A percentile compares a stretch with the other conserved stretches of the same genome.
phyloP scores from a whole-genome alignment of 1,140 invertebrate species.

The Megalonaias nervosa region DNA sequence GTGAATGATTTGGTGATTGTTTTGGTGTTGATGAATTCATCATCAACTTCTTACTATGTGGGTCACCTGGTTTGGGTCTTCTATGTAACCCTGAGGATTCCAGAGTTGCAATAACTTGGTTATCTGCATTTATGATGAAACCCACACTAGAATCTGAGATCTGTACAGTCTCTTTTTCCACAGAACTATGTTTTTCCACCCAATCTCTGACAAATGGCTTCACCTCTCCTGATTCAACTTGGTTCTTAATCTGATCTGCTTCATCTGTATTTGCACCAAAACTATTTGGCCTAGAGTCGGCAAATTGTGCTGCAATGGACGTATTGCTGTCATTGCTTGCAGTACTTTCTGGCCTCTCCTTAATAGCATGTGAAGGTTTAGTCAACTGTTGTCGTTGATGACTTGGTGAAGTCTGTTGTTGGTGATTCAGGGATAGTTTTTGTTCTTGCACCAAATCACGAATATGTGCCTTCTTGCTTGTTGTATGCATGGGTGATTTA shows the following conservation, averaged over 20 bases:
- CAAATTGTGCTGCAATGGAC: slow-evolving; percentile 48
- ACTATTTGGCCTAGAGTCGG: slow-evolving; percentile 57
- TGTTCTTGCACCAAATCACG: slow-evolving; percentile 20
- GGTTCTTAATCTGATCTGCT: slow-evolving; percentile 30
- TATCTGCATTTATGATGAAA: slow-evolving; percentile 37
- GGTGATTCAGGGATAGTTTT: slow-evolving; percentile 19
- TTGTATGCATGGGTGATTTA: slow-evolving; percentile 46
- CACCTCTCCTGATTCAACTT: slow-evolving; percentile 31
- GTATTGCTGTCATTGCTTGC: slow-evolving; percentile 55
- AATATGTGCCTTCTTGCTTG: slow-evolving; percentile 38
- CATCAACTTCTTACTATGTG: slow-evolving; percentile 43
- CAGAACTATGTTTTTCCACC: slow-evolving; percentile 63
- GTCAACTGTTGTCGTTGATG: slow-evolving; percentile 26
- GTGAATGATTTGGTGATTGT: slow-evolving; percentile 55
- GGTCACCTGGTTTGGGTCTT: slow-evolving; percentile 43
- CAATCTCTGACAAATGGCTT: slow-evolving; percentile 67
- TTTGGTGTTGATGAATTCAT: slow-evolving; percentile 47
- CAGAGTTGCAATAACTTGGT: slow-evolving; percentile 33
- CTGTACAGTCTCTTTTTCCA: slow-evolving; percentile 5
- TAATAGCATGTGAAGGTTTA: slow-evolving; percentile 38
- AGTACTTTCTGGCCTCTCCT: slow-evolving; percentile 57
- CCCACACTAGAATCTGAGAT: slow-evolving; percentile 24
- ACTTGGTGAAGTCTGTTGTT: slow-evolving; percentile 36
- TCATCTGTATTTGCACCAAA: slow-evolving; percentile 43
- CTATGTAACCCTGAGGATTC: slow-evolving; percentile 38